phyloP scores from a whole-genome alignment of 2,113 vertebrate genomes.

The Larimichthys polyactis region DNA sequence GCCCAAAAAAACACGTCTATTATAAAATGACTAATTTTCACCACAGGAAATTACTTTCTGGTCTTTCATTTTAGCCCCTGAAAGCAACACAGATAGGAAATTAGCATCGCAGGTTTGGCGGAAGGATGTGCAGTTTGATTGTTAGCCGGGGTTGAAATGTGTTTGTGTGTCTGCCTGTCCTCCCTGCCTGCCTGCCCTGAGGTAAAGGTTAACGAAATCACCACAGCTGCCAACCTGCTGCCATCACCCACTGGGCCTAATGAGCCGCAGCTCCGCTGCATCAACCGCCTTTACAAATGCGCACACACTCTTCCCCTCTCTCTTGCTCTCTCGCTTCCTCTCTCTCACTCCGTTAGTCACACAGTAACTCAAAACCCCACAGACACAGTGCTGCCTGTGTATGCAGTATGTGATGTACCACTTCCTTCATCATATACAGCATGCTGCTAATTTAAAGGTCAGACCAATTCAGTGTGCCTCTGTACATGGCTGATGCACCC shows the following conservation, averaged over 20 bases:
- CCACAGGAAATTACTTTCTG: slow-evolving; percentile 40
- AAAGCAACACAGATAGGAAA: slow-evolving; percentile 16
- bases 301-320: neutral
- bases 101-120: slow-evolving; percentile 1
- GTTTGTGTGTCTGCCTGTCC: slow-evolving; percentile 38
- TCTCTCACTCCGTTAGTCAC: neutral
- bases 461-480: neutral
- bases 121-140: slow-evolving; percentile 44
- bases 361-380: slow-evolving; percentile 4
- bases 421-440: neutral
- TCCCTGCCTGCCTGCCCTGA: slow-evolving; percentile 54
- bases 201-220: slow-evolving; percentile 82
- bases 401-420: slow-evolving; percentile 13
- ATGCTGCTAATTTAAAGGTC: slow-evolving; percentile 39
- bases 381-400: neutral
- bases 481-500: neutral
- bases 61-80: slow-evolving; percentile 5
- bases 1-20: slow-evolving; percentile 6
- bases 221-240: slow-evolving; percentile 74
- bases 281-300: slow-evolving; percentile 43
- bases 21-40: slow-evolving; percentile 26
- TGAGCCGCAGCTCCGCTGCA: slow-evolving; percentile 68
- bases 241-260: slow-evolving; percentile 74
- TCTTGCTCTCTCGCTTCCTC: neutral
- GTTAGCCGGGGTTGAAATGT: slow-evolving; percentile 32